These are phyloP conservation scores for Listronotus bonariensis DNA, from an alignment of 1,140 invertebrate genomes.

Conservation along the genomic window DNA sequence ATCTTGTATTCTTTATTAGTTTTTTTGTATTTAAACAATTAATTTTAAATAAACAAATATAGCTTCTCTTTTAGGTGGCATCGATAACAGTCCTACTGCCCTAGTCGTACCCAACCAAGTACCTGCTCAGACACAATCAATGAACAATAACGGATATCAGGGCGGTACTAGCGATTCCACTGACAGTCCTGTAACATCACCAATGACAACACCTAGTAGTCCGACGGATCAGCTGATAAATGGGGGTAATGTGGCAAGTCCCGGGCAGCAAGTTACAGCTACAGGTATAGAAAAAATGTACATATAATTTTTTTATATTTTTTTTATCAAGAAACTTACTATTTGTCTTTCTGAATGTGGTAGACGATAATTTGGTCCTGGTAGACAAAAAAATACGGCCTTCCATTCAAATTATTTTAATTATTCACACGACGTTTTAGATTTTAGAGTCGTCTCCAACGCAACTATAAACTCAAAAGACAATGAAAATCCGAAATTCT, in stretches of 20 bases:
- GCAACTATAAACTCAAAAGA: too few relatives aligned
- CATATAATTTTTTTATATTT: background rate
- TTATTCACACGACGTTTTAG: too few relatives aligned
- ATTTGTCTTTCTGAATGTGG: too few relatives aligned
- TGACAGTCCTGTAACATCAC: constrained; percentile 57
- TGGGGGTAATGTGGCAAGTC: constrained; percentile 51
- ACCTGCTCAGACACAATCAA: constrained; percentile 2
- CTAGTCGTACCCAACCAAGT: constrained; percentile 38
- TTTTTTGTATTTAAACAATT: too few relatives aligned
- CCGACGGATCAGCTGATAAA: constrained; percentile 55
- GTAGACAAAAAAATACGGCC: too few relatives aligned
- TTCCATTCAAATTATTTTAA: too few relatives aligned
- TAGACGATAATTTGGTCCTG: too few relatives aligned
- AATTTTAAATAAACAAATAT: background rate
- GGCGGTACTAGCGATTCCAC: constrained; percentile 50
- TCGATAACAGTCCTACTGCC: constrained; percentile 43
- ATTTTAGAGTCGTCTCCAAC: too few relatives aligned
- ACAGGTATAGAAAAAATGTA: constrained; percentile 4
- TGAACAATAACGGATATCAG: constrained; percentile 50
- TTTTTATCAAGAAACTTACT: too few relatives aligned
- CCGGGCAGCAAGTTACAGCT: constrained; percentile 30
- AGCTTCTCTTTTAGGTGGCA: constrained; percentile 48
- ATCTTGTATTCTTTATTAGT: too few relatives aligned
- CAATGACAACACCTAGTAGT: constrained; percentile 54
- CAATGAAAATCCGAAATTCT: too few relatives aligned